Conservation (phyloP, 1,140 invertebrate species). For the Papilio helenus region DNA sequence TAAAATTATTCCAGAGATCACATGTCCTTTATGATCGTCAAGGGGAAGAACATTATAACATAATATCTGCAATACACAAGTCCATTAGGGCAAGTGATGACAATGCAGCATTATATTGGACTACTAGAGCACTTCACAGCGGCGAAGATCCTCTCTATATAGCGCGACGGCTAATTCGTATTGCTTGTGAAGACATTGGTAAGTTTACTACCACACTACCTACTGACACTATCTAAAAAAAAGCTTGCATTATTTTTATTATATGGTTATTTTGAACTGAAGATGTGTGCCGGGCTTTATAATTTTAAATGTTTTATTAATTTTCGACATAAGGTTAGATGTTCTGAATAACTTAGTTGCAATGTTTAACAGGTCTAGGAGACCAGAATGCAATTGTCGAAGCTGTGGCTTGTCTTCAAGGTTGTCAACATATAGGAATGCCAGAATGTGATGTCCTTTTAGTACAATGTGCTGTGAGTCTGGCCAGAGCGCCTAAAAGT, state of each 20-base stretch:
- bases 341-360: no score
- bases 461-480: constrained; percentile 89
- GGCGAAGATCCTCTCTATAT: constrained; percentile 94
- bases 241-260: no score
- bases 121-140: constrained; percentile 90
- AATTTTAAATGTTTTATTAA: no score
- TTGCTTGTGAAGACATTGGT: constrained; percentile 89
- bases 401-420: constrained; percentile 89
- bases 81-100: constrained; percentile 92
- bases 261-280: no score
- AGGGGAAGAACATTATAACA: constrained; percentile 93
- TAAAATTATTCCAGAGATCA: constrained; percentile 54
- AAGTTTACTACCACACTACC: constrained; percentile 31
- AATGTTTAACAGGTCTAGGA: constrained; percentile 77
- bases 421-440: constrained; percentile 92
- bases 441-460: constrained; percentile 91
- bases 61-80: constrained; percentile 92
- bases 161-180: constrained; percentile 89
- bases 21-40: constrained; percentile 89
- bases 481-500: constrained; percentile 91
- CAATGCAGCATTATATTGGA: constrained; percentile 93
- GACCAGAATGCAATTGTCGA: constrained; percentile 83
- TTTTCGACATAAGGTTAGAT: no score
- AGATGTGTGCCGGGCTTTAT: no score
- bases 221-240: no score